A percentile compares a stretch with the other conserved stretches of the same genome.
Conservation (phyloP, 2,797 vertebrate species). For the Bucorvus abyssinicus region DNA sequence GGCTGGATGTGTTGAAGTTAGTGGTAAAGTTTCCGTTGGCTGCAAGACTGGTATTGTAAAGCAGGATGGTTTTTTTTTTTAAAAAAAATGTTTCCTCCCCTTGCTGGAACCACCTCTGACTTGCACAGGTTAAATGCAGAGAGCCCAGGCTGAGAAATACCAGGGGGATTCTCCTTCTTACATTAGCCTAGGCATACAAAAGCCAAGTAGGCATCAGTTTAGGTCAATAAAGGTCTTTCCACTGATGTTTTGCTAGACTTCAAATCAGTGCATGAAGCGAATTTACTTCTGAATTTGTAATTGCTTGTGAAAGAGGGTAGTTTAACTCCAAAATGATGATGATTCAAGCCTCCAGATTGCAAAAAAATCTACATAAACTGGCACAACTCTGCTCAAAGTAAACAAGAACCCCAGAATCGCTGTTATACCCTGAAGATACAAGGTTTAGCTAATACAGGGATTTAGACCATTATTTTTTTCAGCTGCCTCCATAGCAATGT, state of each 20-base stretch:
- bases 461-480: background rate
- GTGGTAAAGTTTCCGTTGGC: background rate
- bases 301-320: background rate
- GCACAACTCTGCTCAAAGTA: conserved; percentile 13
- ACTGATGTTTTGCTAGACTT: background rate
- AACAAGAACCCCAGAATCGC: background rate
- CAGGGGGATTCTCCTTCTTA: background rate
- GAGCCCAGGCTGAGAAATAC: background rate
- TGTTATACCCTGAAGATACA: background rate
- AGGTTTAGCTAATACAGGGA: background rate
- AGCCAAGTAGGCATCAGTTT: background rate
- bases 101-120: background rate
- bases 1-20: background rate
- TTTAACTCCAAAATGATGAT: background rate
- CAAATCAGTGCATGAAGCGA: background rate
- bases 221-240: background rate
- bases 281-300: background rate
- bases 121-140: background rate
- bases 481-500: conserved; percentile 35
- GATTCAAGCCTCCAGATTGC: background rate
- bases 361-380: background rate
- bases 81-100: no score
- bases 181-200: background rate
- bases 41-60: background rate
- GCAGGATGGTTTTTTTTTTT: background rate